Evolutionary conservation across 2,113 vertebrate genomes (phyloP), one percentile per base, ranked within the genome.

Genomic region (Python bivittatus): DNA sequence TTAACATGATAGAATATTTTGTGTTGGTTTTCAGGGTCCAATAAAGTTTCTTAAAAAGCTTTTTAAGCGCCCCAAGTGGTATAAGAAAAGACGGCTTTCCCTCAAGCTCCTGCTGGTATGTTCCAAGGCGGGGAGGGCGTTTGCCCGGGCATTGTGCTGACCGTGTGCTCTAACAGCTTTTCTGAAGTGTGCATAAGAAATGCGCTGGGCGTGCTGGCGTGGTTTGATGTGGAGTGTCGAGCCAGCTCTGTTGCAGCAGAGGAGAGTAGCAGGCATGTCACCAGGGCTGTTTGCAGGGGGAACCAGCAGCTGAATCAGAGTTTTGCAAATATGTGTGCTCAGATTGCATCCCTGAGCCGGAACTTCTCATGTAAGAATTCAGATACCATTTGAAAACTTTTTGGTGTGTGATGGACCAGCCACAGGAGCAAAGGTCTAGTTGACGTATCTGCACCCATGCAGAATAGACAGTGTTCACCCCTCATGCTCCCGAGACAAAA

Each of bases 61-160:
- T 85, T 38, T 92, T 92, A 91, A 72, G 90, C 29, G 42, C 8
- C 90, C 88, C 54, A 79, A 44, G 48, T 94, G 90, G 92, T 94
- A 90, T 93, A 94, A 93, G 93, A 92, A 87, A 94, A 92, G 90
- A n/a, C 87, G 68, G 88, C 91, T 93, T 86, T 91, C 91, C 56
- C 90, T 42, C 85, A 95, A 95, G 68, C 89, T 95, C 3, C 57
- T 68, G 48, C 88, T 93, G 92, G 94, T 95, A 95, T 60, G 56
- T 91, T 13, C 54, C 23, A 6, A 23, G n/a, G 9, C 23, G n/a
- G 52, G n/a, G 9, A 23, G n/a, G 52, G 25, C 15, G 88, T 48
- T 42, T 29, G 23, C 64, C 53, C 23, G 25, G 23, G 11, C 33
- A n/a, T 42, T 29, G n/a, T 33, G 56, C 17, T 33, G n/a, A 54